phyloP scores from a whole-genome alignment of 2,888 invertebrate species.

The Phortica magna region DNA sequence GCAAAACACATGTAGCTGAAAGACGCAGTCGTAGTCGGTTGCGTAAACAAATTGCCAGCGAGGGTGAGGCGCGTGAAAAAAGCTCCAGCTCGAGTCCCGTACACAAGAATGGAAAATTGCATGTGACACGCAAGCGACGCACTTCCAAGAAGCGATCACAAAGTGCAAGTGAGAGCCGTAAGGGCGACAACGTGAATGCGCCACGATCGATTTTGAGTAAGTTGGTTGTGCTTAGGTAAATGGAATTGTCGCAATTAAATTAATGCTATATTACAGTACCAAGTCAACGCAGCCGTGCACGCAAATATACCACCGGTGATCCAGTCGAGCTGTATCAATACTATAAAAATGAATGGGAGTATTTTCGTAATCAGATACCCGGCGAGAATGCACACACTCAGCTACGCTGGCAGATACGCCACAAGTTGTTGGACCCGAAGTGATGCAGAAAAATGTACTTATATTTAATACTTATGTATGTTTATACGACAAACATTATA shows the following conservation, averaged over 20 bases:
- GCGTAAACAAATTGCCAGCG: neutral
- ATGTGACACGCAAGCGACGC: constrained; percentile 47
- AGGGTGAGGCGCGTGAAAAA: constrained; percentile 38
- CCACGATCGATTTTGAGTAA: constrained; percentile 5
- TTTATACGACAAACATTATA: constrained; percentile 10
- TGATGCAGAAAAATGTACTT: neutral
- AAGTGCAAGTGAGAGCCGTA: neutral
- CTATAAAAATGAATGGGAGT: constrained; percentile 86
- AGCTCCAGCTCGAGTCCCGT: constrained; percentile 41
- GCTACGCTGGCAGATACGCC: constrained; percentile 84
- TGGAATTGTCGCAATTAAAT: constrained; percentile 1
- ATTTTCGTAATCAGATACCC: constrained; percentile 84
- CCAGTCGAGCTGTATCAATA: constrained; percentile 88
- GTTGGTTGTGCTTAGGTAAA: neutral
- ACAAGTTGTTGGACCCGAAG: constrained; percentile 81
- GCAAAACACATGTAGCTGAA: neutral
- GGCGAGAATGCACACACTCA: constrained; percentile 85
- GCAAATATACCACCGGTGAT: constrained; percentile 77
- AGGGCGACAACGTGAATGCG: neutral
- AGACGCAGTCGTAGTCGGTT: constrained; percentile 52
- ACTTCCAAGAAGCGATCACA: constrained; percentile 36
- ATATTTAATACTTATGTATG: neutral
- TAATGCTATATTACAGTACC: constrained; percentile 49
- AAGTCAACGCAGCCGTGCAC: constrained; percentile 49
- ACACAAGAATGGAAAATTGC: constrained; percentile 34